Evolutionary conservation across 53 echinoderm and acorn worm genomes (phyloP), one percentile per base, ranked within the genome.

Genomic region (Apostichopus leukothele): DNA sequence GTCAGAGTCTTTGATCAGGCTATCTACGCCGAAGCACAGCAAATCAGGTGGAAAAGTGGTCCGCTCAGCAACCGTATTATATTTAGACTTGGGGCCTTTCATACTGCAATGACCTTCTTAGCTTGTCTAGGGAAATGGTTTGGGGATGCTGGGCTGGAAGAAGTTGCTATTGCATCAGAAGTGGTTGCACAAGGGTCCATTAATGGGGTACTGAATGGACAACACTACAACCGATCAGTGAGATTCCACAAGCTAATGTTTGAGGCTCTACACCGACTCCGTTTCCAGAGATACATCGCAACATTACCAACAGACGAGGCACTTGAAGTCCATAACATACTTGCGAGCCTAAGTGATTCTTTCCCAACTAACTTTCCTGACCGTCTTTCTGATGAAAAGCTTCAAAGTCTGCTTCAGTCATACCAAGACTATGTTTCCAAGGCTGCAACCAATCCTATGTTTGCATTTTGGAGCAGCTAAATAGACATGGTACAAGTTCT

Each of bases 111-210:
- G 92, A 60, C 89, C 5, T 89, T 74, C 53, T 6, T 91, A 16
- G 89, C 86, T 26, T 77, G 80, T 53, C 78, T 93, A 6, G 93
- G 93, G 50, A 91, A 60, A 26, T 57, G 87, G n/a, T 93, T 77
- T 79, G 57, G 78, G 50, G 93, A 93, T 71, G 91, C 93, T 76
- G 93, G 93, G n/a, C 79, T 93, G 5, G 3, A 53, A 54, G 93
- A 93, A 76, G 89, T 93, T 20, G 26, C 89, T 9, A 89, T 93
- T 22, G 93, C 91, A 54, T 84, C 91, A 9, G 89, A 83, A 19
- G 53, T 93, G n/a, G 6, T 76, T 52, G 76, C 67, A 13, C 84
- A 86, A 19, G 89, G 86, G 6, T 76, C 76, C 4, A 27, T 93
- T 52, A 90, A 88, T 88, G 88, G 93, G 3, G 84, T 77, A 14